A percentile compares a stretch with the other conserved stretches of the same genome.
phyloP scores from a whole-genome alignment of 92 coral and sea anemone genomes.

The Epizoanthus illoricatus region DNA sequence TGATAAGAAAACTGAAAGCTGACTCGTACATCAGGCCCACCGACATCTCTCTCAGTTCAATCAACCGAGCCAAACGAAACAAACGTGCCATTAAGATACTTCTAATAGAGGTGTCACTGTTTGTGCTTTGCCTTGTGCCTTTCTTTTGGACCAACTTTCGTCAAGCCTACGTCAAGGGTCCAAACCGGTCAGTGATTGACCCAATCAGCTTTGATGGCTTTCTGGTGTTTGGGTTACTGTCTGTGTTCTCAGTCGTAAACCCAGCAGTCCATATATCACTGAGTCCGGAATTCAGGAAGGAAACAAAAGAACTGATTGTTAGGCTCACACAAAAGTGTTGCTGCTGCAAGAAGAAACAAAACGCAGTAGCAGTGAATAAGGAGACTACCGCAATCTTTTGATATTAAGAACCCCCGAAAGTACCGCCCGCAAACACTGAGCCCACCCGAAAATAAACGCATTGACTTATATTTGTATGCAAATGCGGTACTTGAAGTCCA shows the following conservation, averaged over 20 bases:
- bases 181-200: not conserved
- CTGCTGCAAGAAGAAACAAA: not conserved
- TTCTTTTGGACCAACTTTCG: not conserved
- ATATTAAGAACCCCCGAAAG: too few relatives aligned
- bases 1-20: conserved; percentile 4
- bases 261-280: not conserved
- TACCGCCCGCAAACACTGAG: too few relatives aligned
- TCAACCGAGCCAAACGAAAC: conserved; percentile 21
- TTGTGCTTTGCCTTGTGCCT: conserved; percentile 7
- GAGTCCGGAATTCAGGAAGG: conserved; percentile 14
- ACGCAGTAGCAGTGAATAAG: not conserved
- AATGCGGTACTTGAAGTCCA: too few relatives aligned
- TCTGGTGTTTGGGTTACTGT: conserved; percentile 13
- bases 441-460: too few relatives aligned
- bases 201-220: conserved; percentile 7
- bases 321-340: not conserved
- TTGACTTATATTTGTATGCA: too few relatives aligned
- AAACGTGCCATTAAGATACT: conserved; percentile 7
- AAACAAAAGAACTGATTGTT: not conserved
- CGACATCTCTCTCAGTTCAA: conserved; percentile 5
- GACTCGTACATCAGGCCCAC: conserved; percentile 7
- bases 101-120: not conserved
- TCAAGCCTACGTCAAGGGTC: not conserved
- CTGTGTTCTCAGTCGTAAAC: conserved; percentile 15
- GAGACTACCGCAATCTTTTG: too few relatives aligned